Base-by-base conservation (phyloP, 2,888 invertebrate genomes). In the Melitaea athalia region DNA sequence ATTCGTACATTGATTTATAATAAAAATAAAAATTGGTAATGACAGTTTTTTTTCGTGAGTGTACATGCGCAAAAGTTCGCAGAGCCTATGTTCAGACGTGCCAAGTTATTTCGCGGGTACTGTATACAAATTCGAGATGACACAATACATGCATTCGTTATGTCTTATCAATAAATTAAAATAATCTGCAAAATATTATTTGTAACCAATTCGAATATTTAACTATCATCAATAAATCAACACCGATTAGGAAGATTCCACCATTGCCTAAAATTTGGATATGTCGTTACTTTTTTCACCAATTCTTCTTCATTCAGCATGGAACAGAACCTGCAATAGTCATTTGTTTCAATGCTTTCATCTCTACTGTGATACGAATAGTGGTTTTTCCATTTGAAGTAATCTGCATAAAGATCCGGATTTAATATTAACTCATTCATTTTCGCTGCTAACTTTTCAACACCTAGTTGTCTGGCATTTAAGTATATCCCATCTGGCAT, bases 381-480 rank as follows among this genome's bases (percentile, higher is more conserved):
- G 71, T 91, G 83, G 49, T 85, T 89, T 63, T 78, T 85, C 91
- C 91, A 92, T 71, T 75, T 83, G 68, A 92, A 92, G 72, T 84
- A 91, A 38, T 87, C 76, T 0, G 79, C 78, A 15, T 92, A 92
- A 49, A 81, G 67, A 1, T 82, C 82, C 0, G 81, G 81, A 43
- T 86, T 72, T 1, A 79, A 75, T 7, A 74, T 71, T 7, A 74
- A 59, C 11, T 69, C 62, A 42, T 66, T 69, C 69, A 74, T 74
- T 63, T 69, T 69, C 0, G 57, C 43, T 12, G 88, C 91, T 50
- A 72, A 49, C 33, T 60, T 72, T 42, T 65, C 60, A 11, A 63
- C n/a, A 0, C 73, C 83, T 4, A 88, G 68, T 45, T 85, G 77
- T 71, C 77, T 79, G 31, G 87, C 90, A 67, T 92, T 79, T 10